Conservation (phyloP, 2,888 invertebrate genomes). For the Ptychoptera albimana region DNA sequence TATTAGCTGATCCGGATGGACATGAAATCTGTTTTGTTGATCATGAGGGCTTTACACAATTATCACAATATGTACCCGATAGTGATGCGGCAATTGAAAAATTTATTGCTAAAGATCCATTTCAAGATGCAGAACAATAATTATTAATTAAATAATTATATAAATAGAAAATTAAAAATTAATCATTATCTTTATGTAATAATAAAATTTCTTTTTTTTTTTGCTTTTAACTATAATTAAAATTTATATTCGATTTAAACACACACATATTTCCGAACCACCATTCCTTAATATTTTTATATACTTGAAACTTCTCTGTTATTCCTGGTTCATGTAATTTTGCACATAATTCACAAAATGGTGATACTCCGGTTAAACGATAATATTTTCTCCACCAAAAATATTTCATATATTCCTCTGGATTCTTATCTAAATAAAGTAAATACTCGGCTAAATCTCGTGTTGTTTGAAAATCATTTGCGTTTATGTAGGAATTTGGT, state of each 20-base stretch:
- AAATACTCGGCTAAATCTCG: constrained; percentile 41
- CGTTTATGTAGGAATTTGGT: constrained; percentile 45
- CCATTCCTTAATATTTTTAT: no score
- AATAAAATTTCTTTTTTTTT: no score
- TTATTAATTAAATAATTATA: no score
- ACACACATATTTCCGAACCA: no score
- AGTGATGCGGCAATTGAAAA: constrained; percentile 65
- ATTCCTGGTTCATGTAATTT: constrained; percentile 17
- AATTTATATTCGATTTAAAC: no score
- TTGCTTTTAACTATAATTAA: no score
- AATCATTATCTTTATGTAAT: no score
- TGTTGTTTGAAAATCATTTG: constrained; percentile 40
- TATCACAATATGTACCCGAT: constrained; percentile 73
- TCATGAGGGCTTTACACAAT: constrained; percentile 79
- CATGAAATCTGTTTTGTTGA: constrained; percentile 99
- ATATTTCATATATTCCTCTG: constrained; percentile 42
- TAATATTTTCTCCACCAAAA: constrained; percentile 46
- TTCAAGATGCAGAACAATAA: constrained; percentile 15
- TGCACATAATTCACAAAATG: constrained; percentile 24
- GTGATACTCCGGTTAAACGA: constrained; percentile 23
- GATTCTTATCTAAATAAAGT: constrained; percentile 25
- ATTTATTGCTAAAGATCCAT: constrained; percentile 42
- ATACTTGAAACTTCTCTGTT: no score
- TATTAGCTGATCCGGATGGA: constrained; percentile 89
- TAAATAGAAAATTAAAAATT: no score